Base-by-base conservation (phyloP, 2,797 vertebrate species). In the Notoglanidium macrostoma region DNA sequence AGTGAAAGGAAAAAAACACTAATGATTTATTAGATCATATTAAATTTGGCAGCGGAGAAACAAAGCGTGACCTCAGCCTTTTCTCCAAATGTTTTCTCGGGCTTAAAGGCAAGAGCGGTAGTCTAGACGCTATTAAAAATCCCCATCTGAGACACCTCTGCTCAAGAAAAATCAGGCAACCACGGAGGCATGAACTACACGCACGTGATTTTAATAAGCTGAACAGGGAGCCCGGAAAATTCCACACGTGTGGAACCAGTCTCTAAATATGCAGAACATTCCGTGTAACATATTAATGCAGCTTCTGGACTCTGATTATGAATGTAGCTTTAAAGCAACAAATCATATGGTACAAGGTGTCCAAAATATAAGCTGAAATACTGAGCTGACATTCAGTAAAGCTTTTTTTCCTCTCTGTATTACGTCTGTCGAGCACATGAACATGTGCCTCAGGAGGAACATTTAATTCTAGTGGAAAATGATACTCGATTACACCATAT, bases 401-500 rank as follows among this genome's bases (percentile, higher is more conserved):
- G 8, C 49, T 10, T 54, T 54, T 51, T 55, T 55, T 40, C 40
- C 9, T 46, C 59, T 29, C 7, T 49, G 26, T 4, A 68, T 67
- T 68, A 29, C 17, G 0, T 68, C 61, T 67, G 63, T 68, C n/a
- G 23, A 29, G 23, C 44, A 83, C 63, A 83, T 35, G 46, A 65
- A 65, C 59, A 19, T 35, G n/a, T 32, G 23, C 26, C 59, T 54
- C 44, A 54, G 63, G 17, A 70, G 65, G 63, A 68, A 68, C n/a
- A 68, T 83, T 83, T 54, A 68, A 83, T 54, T 68, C 51, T n/a
- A 54, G 49, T 68, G 63, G 63, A 83, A 83, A 83, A 54, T 68
- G 49, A 35, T 26, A 29, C 29, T 35, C 35, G 17, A 68, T n/a
- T 68, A 14, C 81, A 26, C 46, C 49, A 14, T 83, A 70, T 83